These are phyloP conservation scores for Fragum whitleyi DNA, from an alignment of 2,888 invertebrate species.

Conservation along the genomic window DNA sequence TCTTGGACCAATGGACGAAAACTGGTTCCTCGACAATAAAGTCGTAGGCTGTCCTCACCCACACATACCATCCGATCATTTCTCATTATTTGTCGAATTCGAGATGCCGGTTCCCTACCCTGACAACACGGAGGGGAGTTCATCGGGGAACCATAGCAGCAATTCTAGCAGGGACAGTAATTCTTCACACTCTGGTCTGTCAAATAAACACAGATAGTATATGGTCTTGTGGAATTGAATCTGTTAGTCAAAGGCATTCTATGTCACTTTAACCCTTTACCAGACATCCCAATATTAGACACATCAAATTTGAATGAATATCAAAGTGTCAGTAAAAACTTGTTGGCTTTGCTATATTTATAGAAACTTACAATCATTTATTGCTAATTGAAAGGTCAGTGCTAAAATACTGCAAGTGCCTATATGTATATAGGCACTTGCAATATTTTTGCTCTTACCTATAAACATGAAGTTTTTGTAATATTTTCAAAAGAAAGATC, in stretches of 20 bases:
- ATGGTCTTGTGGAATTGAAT: neutral
- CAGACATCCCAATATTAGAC: neutral
- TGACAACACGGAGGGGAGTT: constrained; percentile 30
- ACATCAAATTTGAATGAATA: neutral
- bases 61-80: constrained; percentile 93
- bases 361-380: no score
- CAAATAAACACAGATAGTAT: constrained; percentile 27
- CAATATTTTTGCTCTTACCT: no score
- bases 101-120: constrained; percentile 79
- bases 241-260: neutral
- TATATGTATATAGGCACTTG: no score
- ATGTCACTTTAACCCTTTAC: neutral
- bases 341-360: neutral
- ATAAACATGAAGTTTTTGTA: no score
- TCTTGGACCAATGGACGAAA: constrained; percentile 96
- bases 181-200: constrained; percentile 18
- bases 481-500: no score
- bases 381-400: no score
- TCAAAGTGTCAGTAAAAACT: no score
- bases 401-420: no score
- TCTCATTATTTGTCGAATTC: constrained; percentile 84
- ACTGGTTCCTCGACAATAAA: constrained; percentile 93
- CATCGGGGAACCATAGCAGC: constrained; percentile 25
- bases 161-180: constrained; percentile 33
- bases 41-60: constrained; percentile 99